Conservation (phyloP, 2,113 vertebrate species). For the Trematocara stigmaticum region DNA sequence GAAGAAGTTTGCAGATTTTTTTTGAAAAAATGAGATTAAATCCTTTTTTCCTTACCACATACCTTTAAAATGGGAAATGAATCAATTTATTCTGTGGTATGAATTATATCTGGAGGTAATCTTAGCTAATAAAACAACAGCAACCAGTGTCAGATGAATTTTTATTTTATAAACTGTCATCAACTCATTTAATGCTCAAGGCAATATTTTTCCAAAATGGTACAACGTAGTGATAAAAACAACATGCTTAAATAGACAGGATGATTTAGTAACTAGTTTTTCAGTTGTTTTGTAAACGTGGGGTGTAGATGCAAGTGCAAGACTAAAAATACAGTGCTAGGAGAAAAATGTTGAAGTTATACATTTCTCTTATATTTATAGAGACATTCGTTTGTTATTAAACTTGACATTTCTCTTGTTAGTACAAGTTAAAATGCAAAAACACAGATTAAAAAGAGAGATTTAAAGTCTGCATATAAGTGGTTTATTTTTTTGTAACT, state of each 20-base stretch:
- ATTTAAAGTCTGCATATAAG: neutral
- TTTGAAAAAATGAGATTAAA: neutral
- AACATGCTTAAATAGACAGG: neutral
- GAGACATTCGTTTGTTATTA: neutral
- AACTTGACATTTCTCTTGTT: neutral
- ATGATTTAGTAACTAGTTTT: neutral
- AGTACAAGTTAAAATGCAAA: neutral
- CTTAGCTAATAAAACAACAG: neutral
- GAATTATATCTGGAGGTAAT: neutral
- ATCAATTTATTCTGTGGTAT: neutral
- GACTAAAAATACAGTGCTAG: neutral
- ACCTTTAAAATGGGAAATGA: neutral
- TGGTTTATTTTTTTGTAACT: neutral
- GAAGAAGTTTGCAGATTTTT: neutral
- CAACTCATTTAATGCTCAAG: neutral
- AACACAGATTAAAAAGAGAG: neutral
- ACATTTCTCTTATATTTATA: neutral
- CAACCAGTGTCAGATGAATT: neutral
- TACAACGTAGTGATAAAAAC: neutral
- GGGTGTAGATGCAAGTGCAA: neutral
- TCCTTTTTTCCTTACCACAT: neutral
- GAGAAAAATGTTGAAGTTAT: neutral
- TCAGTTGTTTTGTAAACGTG: neutral
- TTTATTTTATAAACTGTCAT: neutral
- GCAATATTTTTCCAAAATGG: neutral